Conservation (phyloP, 2,113 vertebrate genomes). For the Podarcis muralis region DNA sequence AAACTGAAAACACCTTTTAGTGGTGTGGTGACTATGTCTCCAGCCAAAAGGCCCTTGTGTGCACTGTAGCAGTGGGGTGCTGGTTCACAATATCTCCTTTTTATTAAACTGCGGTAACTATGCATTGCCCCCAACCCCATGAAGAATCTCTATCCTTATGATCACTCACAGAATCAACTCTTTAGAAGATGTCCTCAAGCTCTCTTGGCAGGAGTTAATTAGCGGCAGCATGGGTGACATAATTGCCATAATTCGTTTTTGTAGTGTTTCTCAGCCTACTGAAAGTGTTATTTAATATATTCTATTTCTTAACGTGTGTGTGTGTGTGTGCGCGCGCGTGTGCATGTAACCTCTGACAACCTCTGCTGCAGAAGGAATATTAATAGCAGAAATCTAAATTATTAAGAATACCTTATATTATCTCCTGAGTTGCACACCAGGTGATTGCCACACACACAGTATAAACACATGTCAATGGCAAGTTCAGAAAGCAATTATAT, state of each 20-base stretch:
- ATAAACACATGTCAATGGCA: neutral
- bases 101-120: neutral
- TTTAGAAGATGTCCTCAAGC: neutral
- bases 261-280: neutral
- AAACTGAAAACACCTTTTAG: neutral
- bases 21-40: neutral
- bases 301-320: neutral
- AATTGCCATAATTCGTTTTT: neutral
- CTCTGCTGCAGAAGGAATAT: neutral
- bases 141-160: neutral
- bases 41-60: neutral
- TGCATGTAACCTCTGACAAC: neutral
- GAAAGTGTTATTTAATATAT: neutral
- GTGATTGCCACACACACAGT: neutral
- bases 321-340: neutral
- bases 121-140: neutral
- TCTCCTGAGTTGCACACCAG: neutral
- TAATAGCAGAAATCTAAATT: neutral
- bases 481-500: neutral
- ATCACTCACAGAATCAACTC: neutral
- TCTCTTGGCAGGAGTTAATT: neutral
- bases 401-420: neutral
- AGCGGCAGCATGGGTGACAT: neutral
- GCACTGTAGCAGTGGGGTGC: neutral
- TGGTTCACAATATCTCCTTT: neutral